These are phyloP conservation scores for Burhinus oedicnemus DNA, from an alignment of 2,113 vertebrate genomes.

Conservation along the genomic window DNA sequence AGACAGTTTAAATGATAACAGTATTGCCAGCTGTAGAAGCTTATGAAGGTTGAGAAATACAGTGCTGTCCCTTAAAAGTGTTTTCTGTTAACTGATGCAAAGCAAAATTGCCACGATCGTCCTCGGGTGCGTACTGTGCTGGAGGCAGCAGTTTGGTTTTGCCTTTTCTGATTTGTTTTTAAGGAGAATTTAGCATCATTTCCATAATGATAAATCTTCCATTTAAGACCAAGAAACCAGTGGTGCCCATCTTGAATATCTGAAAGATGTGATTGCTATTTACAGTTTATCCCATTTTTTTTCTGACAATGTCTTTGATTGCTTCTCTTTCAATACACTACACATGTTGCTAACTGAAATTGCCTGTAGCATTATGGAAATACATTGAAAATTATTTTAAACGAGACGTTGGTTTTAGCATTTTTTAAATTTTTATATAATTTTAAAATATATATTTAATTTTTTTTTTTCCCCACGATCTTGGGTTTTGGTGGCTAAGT, in stretches of 20 bases:
- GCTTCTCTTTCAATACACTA: background rate
- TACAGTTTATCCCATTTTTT: conserved; percentile 8
- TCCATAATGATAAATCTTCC: background rate
- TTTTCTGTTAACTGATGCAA: background rate
- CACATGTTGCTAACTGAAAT: background rate
- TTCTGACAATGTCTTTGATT: background rate
- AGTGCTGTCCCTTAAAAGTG: background rate
- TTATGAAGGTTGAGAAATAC: background rate
- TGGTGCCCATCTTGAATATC: background rate
- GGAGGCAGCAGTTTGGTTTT: background rate
- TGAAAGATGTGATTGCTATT: background rate
- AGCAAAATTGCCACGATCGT: background rate
- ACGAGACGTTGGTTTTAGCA: background rate
- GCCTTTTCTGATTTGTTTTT: background rate
- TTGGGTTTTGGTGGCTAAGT: background rate
- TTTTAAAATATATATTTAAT: background rate
- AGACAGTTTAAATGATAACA: background rate
- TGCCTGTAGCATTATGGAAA: background rate
- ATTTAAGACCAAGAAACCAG: background rate
- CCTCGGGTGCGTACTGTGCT: background rate
- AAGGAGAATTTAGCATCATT: background rate
- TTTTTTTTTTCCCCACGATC: background rate
- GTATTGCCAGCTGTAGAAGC: background rate
- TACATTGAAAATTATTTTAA: background rate
- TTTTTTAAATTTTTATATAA: background rate